A percentile compares a stretch with the other conserved stretches of the same genome.
Evolutionary conservation across 2,797 vertebrate genomes (phyloP).

Genomic region (Gymnopithys bicolor): DNA sequence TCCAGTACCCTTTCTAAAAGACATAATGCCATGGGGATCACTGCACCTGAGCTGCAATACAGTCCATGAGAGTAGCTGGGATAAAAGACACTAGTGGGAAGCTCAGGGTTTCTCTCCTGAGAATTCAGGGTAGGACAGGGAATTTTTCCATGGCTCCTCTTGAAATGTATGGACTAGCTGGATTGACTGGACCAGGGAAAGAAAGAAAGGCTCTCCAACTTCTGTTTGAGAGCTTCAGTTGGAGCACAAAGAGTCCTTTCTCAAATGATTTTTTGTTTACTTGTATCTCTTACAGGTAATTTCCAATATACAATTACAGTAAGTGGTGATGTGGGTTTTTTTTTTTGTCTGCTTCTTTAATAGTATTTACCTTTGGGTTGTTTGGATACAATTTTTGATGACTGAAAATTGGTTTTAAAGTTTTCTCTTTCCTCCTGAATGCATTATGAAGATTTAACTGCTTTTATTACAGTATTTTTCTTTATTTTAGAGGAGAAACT

Average conservation of each 20-base stretch:
- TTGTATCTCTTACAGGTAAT: neutral
- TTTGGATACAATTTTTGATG: neutral
- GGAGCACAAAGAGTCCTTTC: neutral
- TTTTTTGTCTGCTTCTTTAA: neutral
- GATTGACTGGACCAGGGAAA: neutral
- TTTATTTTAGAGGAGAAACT: neutral
- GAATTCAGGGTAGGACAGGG: neutral
- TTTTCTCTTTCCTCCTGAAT: slow-evolving; percentile 34
- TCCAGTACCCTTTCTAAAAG: neutral
- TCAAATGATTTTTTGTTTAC: neutral
- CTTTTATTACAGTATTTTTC: neutral
- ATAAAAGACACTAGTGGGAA: neutral
- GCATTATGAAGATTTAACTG: neutral
- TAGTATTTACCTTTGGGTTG: slow-evolving; percentile 7
- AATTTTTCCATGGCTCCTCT: neutral
- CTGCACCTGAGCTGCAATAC: neutral
- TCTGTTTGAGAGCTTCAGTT: neutral
- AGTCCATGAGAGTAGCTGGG: neutral
- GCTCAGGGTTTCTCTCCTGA: neutral
- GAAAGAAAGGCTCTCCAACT: neutral
- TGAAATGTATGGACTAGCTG: neutral
- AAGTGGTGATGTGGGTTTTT: neutral
- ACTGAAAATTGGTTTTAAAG: slow-evolving; percentile 25
- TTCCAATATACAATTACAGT: neutral
- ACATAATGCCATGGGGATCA: neutral